These are phyloP conservation scores for Setipinna tenuifilis DNA, from an alignment of 2,797 vertebrate species.

Conservation along the genomic window DNA sequence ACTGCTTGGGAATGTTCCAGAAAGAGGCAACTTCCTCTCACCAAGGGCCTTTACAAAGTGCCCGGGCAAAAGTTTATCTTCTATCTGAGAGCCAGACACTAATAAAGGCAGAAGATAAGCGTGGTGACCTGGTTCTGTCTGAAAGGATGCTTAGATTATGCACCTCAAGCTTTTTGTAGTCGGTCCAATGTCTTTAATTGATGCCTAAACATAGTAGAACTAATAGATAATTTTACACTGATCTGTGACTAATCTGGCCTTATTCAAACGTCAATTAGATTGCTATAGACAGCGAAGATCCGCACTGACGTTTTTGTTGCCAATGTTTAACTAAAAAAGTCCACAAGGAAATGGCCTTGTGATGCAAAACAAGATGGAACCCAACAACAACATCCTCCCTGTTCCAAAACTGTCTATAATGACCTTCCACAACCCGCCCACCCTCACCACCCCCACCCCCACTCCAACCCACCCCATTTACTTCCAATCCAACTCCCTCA, in stretches of 20 bases:
- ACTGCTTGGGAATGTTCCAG: conserved; percentile 3
- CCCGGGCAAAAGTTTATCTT: not conserved
- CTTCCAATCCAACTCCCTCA: not conserved
- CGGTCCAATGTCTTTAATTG: not conserved
- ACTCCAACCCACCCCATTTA: not conserved
- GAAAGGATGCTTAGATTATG: conserved; percentile 16
- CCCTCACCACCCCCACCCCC: not conserved
- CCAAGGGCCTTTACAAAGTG: not conserved
- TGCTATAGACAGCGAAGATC: not conserved
- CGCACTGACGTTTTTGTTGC: not conserved
- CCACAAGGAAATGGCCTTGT: conserved; percentile 14
- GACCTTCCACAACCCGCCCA: not conserved
- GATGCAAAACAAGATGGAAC: conserved; percentile 29
- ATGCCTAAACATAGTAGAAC: conserved; percentile 17
- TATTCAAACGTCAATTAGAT: conserved; percentile 24
- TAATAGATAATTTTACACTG: conserved; percentile 24
- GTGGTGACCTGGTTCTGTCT: conserved; percentile 21
- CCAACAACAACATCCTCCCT: conserved; percentile 14
- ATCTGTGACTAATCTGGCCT: conserved; percentile 10
- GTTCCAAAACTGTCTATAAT: conserved; percentile 17
- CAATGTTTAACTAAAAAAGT: not conserved
- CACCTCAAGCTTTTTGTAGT: conserved; percentile 7
- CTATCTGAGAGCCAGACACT: not conserved
- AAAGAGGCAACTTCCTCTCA: not conserved
- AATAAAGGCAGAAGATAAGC: not conserved